These are phyloP conservation scores for Thermophis baileyi DNA, from an alignment of 2,113 vertebrate genomes.

Conservation along the genomic window DNA sequence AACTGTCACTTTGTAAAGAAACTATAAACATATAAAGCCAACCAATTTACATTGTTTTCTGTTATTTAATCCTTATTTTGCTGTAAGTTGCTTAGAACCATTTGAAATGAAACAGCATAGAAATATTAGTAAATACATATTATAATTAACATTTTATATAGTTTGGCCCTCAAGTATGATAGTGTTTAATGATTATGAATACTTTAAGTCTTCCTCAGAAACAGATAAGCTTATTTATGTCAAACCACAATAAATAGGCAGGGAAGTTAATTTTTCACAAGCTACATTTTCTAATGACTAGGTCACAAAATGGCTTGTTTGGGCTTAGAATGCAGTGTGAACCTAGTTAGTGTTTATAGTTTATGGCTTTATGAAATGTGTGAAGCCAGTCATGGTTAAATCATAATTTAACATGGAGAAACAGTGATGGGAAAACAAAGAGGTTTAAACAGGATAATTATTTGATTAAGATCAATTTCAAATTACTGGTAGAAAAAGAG, in stretches of 20 bases:
- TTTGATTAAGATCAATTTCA: not conserved
- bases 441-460: not conserved
- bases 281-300: not conserved
- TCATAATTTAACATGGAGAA: not conserved
- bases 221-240: not conserved
- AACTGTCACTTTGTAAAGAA: not conserved
- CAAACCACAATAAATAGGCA: slow-evolving; percentile 26
- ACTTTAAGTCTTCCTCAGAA: no score
- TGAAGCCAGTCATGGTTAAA: not conserved
- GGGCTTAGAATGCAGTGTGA: not conserved
- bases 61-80: no score
- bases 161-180: not conserved
- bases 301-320: not conserved
- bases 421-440: not conserved
- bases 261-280: slow-evolving; percentile 11
- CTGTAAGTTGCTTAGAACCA: no score
- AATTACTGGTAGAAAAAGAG: not conserved
- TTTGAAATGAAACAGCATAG: no score
- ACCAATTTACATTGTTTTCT: no score
- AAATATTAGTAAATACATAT: no score
- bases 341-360: not conserved
- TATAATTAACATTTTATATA: not conserved
- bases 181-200: not conserved
- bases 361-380: not conserved
- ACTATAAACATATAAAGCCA: no score